phyloP scores from a whole-genome alignment of 2,888 invertebrate genomes.

The Oegoconia quadripuncta region DNA sequence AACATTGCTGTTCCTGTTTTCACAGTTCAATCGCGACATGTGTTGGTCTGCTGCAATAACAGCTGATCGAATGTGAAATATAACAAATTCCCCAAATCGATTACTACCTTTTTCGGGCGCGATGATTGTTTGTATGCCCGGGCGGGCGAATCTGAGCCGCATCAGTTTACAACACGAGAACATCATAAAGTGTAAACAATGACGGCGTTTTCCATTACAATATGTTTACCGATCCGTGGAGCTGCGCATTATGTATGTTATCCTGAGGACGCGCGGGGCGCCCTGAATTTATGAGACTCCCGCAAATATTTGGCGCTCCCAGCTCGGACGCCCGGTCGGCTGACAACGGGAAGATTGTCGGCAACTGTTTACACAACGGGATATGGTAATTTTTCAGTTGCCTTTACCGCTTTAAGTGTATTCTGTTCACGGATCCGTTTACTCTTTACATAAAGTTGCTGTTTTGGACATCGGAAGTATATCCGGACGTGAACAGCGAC shows the following conservation, averaged over 20 bases:
- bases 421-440: conserved; percentile 49
- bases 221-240: conserved; percentile 78
- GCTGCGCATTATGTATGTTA: conserved; percentile 77
- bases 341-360: conserved; percentile 76
- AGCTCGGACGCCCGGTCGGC: conserved; percentile 66
- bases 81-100: conserved; percentile 13
- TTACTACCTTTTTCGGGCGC: conserved; percentile 27
- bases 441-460: conserved; percentile 36
- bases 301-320: conserved; percentile 75
- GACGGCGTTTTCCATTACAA: conserved; percentile 78
- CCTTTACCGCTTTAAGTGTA: conserved; percentile 43
- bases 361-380: conserved; percentile 65
- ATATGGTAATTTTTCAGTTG: conserved; percentile 71
- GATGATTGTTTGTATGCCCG: conserved; percentile 36
- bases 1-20: no score
- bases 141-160: conserved; percentile 47
- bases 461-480: conserved; percentile 42
- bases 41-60: no score
- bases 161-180: conserved; percentile 70
- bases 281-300: conserved; percentile 73
- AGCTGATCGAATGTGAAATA: background rate
- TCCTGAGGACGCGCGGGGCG: conserved; percentile 69
- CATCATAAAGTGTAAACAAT: conserved; percentile 78
- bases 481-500: conserved; percentile 52
- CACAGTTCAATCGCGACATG: no score